Base-by-base conservation (phyloP, 92 coral and sea anemone genomes). In the Umimayanthus chanpuru region DNA sequence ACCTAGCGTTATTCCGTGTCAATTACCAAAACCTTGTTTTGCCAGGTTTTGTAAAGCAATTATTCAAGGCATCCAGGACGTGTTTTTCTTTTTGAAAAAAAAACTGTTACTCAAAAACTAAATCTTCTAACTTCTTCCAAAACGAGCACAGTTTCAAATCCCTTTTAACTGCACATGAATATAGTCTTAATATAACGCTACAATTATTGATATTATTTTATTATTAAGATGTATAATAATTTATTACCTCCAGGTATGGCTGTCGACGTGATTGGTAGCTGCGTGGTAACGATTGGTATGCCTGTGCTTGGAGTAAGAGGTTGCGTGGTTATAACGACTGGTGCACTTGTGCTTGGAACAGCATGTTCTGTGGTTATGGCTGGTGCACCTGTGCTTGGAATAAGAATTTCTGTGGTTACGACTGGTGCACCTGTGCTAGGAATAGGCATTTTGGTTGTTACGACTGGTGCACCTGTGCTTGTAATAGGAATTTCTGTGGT, bases 311-410 rank as follows among this genome's bases (percentile, higher is more conserved):
- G 76, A 32, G 9, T 4, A 26, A 40, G 76, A 28, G 4, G 39
- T 23, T 73, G 32, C 18, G 77, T 81, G 2, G 85, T 64, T 6
- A 49, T 73, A 30, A 64, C 74, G 29, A 15, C 41, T 61, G 74
- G 53, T 2, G 53, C 3, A 8, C 21, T 21, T 64, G 20, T 28
- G 18, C 5, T 77, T 41, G 81, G 26, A 21, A 43, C 80, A 4
- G 53, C 2, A 38, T 6, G 25, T 12, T 71, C 32, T 9, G 76
- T 71, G 39, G 76, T 71, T 20, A 71, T 40, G 21, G 28, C 76
- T 71, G 76, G 76, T 71, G 1, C 76, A 9, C 21, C 76, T 71
- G 76, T 71, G 76, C 40, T 71, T 71, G 76, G 76, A 32, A 28
- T 4, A 71, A 40, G 40, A 71, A 14, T 47, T 11, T 47, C 8